Conservation (phyloP, 2,113 vertebrate species). For the Apodemus speciosus region DNA sequence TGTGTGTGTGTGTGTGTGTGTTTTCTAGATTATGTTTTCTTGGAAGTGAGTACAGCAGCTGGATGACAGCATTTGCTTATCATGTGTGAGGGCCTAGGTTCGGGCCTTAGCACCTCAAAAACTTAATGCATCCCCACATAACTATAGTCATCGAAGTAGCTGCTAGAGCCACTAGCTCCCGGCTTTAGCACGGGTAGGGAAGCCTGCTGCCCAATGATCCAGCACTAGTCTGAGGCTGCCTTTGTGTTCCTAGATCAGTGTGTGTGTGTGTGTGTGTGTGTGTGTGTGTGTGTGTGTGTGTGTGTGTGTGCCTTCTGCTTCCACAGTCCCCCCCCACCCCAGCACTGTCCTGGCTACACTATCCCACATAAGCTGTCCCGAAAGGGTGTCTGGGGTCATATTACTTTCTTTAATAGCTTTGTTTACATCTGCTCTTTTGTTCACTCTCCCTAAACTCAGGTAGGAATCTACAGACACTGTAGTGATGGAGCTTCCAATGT, state of each 20-base stretch:
- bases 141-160: not conserved
- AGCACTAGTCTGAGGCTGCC: not conserved
- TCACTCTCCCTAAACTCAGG: not conserved
- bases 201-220: not conserved
- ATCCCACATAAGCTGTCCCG: not conserved
- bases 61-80: not conserved
- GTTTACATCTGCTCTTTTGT: constrained; percentile 3
- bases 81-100: not conserved
- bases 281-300: no score
- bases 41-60: not conserved
- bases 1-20: not conserved
- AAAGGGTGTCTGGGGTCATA: not conserved
- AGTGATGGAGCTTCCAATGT: not conserved
- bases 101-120: not conserved
- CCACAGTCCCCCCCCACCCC: not conserved
- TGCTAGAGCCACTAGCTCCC: not conserved
- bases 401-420: not conserved
- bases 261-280: no score
- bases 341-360: not conserved
- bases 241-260: not conserved
- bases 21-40: not conserved
- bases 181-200: not conserved
- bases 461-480: not conserved
- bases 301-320: not conserved
- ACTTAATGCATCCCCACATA: not conserved